phyloP scores from a whole-genome alignment of 2,888 invertebrate genomes.

The Cerastis leucographa region DNA sequence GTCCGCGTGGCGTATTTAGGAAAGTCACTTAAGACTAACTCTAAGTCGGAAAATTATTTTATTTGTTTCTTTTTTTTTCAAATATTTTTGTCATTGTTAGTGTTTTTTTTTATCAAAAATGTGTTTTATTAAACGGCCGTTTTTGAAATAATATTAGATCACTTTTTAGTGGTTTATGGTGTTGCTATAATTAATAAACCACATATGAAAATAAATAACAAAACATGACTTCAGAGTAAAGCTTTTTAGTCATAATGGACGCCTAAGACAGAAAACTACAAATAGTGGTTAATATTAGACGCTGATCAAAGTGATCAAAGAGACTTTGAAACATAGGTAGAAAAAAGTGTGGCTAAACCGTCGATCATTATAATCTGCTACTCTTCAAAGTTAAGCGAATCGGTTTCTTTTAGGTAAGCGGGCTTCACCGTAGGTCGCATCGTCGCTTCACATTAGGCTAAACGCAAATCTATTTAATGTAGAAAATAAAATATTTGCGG shows the following conservation, averaged over 20 bases:
- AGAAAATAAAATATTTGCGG: too few relatives aligned
- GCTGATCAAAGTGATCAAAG: background rate
- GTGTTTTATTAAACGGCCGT: background rate
- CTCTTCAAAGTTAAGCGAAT: too few relatives aligned
- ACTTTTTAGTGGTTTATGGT: too few relatives aligned
- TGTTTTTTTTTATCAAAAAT: background rate
- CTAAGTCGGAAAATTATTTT: background rate
- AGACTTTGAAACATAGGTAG: background rate
- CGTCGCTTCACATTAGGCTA: too few relatives aligned
- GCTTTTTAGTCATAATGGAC: background rate
- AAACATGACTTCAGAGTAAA: background rate
- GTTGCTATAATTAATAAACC: too few relatives aligned
- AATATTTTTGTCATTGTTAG: background rate
- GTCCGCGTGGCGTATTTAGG: conserved; percentile 25
- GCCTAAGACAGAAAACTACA: too few relatives aligned
- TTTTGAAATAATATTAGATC: too few relatives aligned
- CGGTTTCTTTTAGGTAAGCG: too few relatives aligned
- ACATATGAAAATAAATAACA: background rate
- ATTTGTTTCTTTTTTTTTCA: too few relatives aligned
- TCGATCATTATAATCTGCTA: background rate
- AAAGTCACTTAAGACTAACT: conserved; percentile 13
- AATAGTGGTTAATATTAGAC: too few relatives aligned
- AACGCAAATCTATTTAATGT: too few relatives aligned
- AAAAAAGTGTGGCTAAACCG: background rate
- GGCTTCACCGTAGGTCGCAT: too few relatives aligned